A percentile compares a stretch with the other conserved stretches of the same genome.
phyloP scores from a whole-genome alignment of 2,113 vertebrate species.

The Mugil cephalus region DNA sequence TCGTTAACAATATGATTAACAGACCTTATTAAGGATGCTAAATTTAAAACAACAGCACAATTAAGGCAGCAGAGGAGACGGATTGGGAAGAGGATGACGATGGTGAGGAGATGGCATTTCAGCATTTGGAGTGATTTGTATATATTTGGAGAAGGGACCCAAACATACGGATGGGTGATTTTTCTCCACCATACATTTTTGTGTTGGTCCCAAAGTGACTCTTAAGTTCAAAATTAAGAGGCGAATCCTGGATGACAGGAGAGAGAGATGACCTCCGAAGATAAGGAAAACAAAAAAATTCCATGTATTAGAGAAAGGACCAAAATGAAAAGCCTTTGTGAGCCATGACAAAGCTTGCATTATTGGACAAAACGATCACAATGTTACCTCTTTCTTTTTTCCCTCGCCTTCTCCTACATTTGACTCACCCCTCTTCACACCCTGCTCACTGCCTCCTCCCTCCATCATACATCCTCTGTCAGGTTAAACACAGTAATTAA shows the following conservation, averaged over 20 bases:
- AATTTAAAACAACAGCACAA: slow-evolving; percentile 75
- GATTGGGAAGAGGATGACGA: slow-evolving; percentile 12
- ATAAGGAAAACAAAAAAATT: too few relatives aligned
- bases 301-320: too few relatives aligned
- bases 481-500: slow-evolving; percentile 76
- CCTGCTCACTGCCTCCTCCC: not conserved
- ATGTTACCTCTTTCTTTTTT: not conserved
- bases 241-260: too few relatives aligned
- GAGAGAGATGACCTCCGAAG: too few relatives aligned
- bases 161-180: not conserved
- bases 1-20: slow-evolving; percentile 74
- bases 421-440: not conserved
- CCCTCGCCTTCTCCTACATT: not conserved
- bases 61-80: slow-evolving; percentile 37
- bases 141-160: not conserved
- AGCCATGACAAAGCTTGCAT: not conserved
- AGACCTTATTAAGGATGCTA: slow-evolving; percentile 75
- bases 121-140: not conserved
- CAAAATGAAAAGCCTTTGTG: too few relatives aligned
- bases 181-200: too few relatives aligned
- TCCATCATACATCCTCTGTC: slow-evolving; percentile 48
- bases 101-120: not conserved
- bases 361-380: slow-evolving; percentile 9
- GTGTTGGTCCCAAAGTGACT: too few relatives aligned
- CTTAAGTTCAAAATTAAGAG: too few relatives aligned